Base-by-base conservation (phyloP, 2,797 vertebrate species). In the Platyrinchus mystaceus region DNA sequence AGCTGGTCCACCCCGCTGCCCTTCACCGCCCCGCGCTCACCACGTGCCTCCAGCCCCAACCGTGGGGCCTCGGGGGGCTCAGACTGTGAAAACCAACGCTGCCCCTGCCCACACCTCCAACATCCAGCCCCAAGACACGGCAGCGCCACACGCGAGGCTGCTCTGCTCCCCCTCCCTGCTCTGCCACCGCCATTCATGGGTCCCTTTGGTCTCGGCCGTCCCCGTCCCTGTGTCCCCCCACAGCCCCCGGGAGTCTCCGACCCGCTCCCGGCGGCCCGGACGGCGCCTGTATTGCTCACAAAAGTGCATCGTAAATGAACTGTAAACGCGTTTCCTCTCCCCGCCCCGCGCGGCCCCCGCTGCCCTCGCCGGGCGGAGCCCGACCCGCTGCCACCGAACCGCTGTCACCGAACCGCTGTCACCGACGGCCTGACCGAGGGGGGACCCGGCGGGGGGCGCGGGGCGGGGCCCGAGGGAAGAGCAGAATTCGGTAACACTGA, bases 401-500 rank as follows among this genome's bases (percentile, higher is more conserved):
- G 22, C 71, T 64, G 4, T 17, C 77, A 60, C 64, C 80, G 18
- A 43, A 43, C 16, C 59, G 22, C 71, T 64, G 4, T 17, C 77
- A 60, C 64, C 80, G 0, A 1, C 15, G 50, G 74, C 9, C 17
- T 3, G 50, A 71, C 44, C 46, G 26, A 37, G 58, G 43, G 55
- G 78, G 78, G 28, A 58, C 53, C 71, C 77, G 27, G 10, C 6
- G 21, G 71, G 78, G 87, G 59, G 12, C 9, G 7, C 1, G 46
- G 55, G 37, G 68, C 19, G 24, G 52, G 78, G n/a, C 77, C 77
- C 64, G 32, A 83, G 82, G 79, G 63, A 62, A 87, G 93, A 94
- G 95, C 92, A 96, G 95, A 79, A 94, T 44, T 93, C 91, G 32
- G 96, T 86, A 93, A 95, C 77, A 70, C 92, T 93, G 94, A 82